Evolutionary conservation across 2,888 invertebrate species (phyloP), one percentile per base, ranked within the genome.

Genomic region (Brachynemurus nebulosus): DNA sequence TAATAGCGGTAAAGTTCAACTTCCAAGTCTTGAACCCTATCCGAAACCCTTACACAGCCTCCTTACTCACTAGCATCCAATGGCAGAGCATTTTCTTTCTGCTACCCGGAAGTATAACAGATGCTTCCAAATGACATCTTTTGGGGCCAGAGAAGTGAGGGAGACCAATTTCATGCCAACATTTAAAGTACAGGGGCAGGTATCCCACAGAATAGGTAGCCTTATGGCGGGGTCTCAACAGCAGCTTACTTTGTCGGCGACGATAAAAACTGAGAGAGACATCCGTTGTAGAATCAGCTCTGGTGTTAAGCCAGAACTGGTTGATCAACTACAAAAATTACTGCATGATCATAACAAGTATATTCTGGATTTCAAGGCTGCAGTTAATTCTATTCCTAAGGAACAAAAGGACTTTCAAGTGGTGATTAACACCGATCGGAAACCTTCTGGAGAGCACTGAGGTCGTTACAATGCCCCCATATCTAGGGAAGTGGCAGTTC

Each of bases 121-220:
- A 12, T 47, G 48, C 42, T 47, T 12, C 14, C 40, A 45, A 40
- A 45, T 40, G 40, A 45, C 45, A 12, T 49, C 45, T 9, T 49
- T 49, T 41, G 44, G 46, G 9, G 45, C 41, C 9, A 44, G 44
- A 11, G 19, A 46, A 18, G 38, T 18, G 40, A 49, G 18, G 50
- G 39, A 21, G 23, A 23, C 14, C 14, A 23, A 23, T 12, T 39
- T 21, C 4, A 39, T 39, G 39, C 35, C 40, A 8, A 45, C 21
- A 8, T 54, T 45, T 27, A 53, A 52, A 50, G 44, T 54, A 2
- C 42, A 51, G 40, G 48, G 53, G n/a, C 53, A 55, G 42, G 42
- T 53, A 17, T 52, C 53, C 40, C 53, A 53, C 44, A 12, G 30
- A 17, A 45, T 45, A 40, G 51, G 50, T 12, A 46, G 45, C 18